Base-by-base conservation (phyloP, 30 jellyfish, hydroid and myxozoan genomes). In the Aurelia aurita complex sp. Pacific region DNA sequence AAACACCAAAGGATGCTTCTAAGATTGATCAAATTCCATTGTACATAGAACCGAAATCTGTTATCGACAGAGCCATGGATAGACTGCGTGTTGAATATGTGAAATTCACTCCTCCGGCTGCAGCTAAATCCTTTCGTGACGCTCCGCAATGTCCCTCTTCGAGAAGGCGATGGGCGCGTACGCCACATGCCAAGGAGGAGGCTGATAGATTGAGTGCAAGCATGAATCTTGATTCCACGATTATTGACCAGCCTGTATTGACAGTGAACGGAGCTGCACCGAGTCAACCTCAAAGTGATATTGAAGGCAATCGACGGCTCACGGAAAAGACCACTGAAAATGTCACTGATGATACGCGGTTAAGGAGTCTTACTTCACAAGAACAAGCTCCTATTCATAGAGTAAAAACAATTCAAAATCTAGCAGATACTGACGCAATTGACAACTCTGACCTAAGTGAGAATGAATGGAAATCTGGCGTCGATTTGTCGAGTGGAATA, bases 81-180 rank as follows among this genome's bases (percentile, higher is more conserved):
- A 17, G 36, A 17, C 70, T 61, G 32, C 70, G 36, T 0, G 1
- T 23, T 12, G 36, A 61, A 15, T 17, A 61, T 61, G 70, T 33
- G 11, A 70, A 69, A 17, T 46, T 38, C 38, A 73, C 87, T 7
- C 93, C 93, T 11, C 78, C 43, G 35, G 42, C 61, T 14, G 82
- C 63, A n/a, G 10, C 55, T 18, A 73, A 77, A 35, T 12, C 68
- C 18, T 32, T 5, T 51, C 64, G 16, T 68, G 11, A 23, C 2
- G 82, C 52, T 8, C 83, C 86, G 12, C 66, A 63, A 42, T 36
- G 93, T n/a, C 93, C 93, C 5, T 33, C 73, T 6, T 14, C 67
- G 12, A 50, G 76, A 46, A 73, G 93, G 2, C 74, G 81, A 17
- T 84, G 87, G 87, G 93, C 93, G 29, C 93, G 93, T 46, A 84